Percentiles rank a stretch among this genome's conserved stretches.
Evolutionary conservation across 37 sponge, comb jelly and placozoan species (phyloP).

Genomic region (Petrosia ficiformis): DNA sequence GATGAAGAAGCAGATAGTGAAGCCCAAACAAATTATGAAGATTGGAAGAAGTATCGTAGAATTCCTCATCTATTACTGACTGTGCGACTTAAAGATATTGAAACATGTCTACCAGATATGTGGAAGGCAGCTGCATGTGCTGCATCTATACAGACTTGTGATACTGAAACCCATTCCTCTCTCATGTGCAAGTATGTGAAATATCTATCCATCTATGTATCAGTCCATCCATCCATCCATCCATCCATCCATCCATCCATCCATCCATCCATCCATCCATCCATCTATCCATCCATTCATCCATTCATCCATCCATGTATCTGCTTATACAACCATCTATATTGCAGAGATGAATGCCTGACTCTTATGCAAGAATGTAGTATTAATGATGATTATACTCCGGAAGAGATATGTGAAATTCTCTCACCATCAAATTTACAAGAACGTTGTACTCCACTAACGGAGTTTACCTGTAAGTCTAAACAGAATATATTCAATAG

Average conservation of each 20-base stretch:
- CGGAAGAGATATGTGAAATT: slow-evolving; percentile 32
- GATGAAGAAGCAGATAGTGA: slow-evolving; percentile 19
- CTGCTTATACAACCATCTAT: no score
- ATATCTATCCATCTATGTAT: not conserved
- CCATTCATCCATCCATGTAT: no score
- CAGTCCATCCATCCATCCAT: no score
- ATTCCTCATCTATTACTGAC: slow-evolving; percentile 44
- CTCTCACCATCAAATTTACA: slow-evolving; percentile 26
- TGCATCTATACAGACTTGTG: slow-evolving; percentile 38
- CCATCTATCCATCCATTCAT: no score
- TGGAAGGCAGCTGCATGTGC: slow-evolving; percentile 60
- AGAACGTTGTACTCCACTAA: slow-evolving; percentile 22
- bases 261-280: no score
- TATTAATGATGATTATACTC: slow-evolving; percentile 1
- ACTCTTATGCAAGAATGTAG: slow-evolving; percentile 33
- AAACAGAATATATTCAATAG: not conserved
- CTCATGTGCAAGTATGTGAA: slow-evolving; percentile 53
- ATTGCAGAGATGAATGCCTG: slow-evolving; percentile 38
- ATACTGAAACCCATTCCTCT: slow-evolving; percentile 35
- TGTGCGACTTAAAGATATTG: not conserved
- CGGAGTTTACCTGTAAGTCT: slow-evolving; percentile 18
- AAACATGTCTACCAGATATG: slow-evolving; percentile 26
- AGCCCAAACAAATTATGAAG: slow-evolving; percentile 32
- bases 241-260: no score
- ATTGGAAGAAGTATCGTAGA: slow-evolving; percentile 10